These are phyloP conservation scores for Mycetomoellerius zeteki DNA, from an alignment of 1,140 invertebrate species.

Conservation along the genomic window DNA sequence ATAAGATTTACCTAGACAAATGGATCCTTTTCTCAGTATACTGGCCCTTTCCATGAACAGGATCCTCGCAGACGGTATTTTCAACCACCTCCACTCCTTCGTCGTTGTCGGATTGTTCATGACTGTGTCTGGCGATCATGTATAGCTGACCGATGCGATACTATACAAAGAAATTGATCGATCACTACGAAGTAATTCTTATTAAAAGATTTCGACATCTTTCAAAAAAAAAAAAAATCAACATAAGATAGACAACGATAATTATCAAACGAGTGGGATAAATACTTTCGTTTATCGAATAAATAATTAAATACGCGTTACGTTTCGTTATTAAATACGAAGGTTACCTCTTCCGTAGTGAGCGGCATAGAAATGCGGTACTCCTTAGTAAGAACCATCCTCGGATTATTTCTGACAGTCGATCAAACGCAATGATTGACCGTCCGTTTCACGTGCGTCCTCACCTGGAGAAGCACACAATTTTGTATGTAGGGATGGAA, in stretches of 20 bases:
- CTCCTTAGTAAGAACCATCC: conserved; percentile 94
- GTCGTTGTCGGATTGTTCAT: conserved; percentile 95
- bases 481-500: too few species aligned
- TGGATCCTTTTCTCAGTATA: conserved; percentile 97
- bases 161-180: conserved; percentile 85
- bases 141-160: conserved; percentile 97
- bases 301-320: conserved; percentile 58
- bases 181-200: conserved; percentile 10
- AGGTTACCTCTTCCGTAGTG: conserved; percentile 94
- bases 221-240: not conserved
- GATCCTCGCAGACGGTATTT: conserved; percentile 93
- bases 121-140: conserved; percentile 97
- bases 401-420: conserved; percentile 34
- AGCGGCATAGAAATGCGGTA: conserved; percentile 97
- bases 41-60: conserved; percentile 93
- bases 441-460: not conserved
- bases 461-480: not conserved
- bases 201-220: not conserved
- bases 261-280: not conserved
- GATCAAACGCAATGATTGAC: not conserved
- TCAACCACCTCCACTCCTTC: conserved; percentile 97
- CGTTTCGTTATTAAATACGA: too few species aligned
- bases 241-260: conserved; percentile 3
- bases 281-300: not conserved
- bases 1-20: conserved; percentile 91